phyloP scores from a whole-genome alignment of 2,888 invertebrate genomes.

The Drosophila putrida region DNA sequence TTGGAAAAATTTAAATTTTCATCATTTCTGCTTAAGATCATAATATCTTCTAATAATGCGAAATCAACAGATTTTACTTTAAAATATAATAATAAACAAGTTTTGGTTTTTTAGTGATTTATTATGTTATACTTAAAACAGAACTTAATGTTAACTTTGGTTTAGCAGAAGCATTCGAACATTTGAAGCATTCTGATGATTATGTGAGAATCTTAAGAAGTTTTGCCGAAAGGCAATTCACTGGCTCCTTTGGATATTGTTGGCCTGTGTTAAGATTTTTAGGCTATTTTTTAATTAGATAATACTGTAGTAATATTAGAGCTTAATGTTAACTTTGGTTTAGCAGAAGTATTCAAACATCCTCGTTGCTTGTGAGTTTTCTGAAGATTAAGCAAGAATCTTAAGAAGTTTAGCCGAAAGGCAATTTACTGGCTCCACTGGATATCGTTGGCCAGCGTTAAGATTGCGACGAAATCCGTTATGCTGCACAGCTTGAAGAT shows the following conservation, averaged over 20 bases:
- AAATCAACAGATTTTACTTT: background rate
- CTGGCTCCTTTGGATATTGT: constrained; percentile 49
- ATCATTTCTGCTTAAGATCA: too few species aligned
- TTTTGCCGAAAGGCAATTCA: constrained; percentile 62
- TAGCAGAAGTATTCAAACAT: background rate
- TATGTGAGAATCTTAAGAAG: constrained; percentile 62
- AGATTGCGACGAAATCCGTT: background rate
- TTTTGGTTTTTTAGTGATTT: constrained; percentile 6
- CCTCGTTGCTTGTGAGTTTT: background rate
- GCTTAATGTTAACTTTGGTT: constrained; percentile 3
- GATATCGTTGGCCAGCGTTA: constrained; percentile 24
- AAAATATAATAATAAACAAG: background rate
- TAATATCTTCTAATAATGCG: too few species aligned
- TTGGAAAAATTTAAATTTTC: too few species aligned
- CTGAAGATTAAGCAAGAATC: constrained; percentile 50
- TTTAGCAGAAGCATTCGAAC: background rate
- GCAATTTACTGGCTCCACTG: constrained; percentile 59
- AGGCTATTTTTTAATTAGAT: background rate
- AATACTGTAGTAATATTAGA: background rate
- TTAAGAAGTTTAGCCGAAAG: constrained; percentile 64
- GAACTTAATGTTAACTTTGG: constrained; percentile 7
- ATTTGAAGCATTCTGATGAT: constrained; percentile 7
- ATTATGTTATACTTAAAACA: background rate
- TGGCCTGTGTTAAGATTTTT: constrained; percentile 4
- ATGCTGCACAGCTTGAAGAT: constrained; percentile 12